These are phyloP conservation scores for Threskiornis aethiopicus DNA, from an alignment of 2,797 vertebrate species.

Conservation along the genomic window DNA sequence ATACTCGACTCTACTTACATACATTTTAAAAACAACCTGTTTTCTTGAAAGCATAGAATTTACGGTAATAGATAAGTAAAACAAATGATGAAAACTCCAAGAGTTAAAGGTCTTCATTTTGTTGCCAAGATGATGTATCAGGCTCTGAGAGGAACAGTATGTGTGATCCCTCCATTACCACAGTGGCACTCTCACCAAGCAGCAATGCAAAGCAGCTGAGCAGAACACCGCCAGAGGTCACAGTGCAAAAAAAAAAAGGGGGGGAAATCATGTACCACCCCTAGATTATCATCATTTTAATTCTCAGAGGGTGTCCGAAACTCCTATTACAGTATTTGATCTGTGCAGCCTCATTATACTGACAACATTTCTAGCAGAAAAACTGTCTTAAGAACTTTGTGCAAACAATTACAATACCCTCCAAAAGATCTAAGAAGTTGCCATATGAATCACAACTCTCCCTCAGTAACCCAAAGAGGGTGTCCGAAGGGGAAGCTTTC, in stretches of 20 bases:
- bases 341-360: not conserved
- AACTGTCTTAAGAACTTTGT: not conserved
- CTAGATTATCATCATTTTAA: conserved; percentile 10
- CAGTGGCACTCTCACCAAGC: not conserved
- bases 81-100: conserved; percentile 61
- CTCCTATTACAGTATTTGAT: not conserved
- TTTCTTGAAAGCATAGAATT: conserved; percentile 39
- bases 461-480: not conserved
- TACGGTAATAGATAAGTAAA: conserved; percentile 60
- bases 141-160: conserved; percentile 67
- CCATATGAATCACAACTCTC: not conserved
- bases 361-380: not conserved
- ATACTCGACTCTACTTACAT: not conserved
- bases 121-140: conserved; percentile 68
- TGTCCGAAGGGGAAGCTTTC: not conserved
- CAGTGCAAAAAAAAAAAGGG: not conserved
- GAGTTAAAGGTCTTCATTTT: conserved; percentile 51
- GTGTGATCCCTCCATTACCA: conserved; percentile 45
- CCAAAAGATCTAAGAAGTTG: not conserved
- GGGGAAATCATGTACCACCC: not conserved
- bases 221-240: conserved; percentile 20
- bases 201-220: conserved; percentile 27
- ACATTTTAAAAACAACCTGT: conserved; percentile 39
- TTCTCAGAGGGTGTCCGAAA: conserved; percentile 16
- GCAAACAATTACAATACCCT: not conserved